Percentiles rank a stretch among this genome's conserved stretches.
phyloP scores from a whole-genome alignment of 2,888 invertebrate species.

The Sinelater perroti region DNA sequence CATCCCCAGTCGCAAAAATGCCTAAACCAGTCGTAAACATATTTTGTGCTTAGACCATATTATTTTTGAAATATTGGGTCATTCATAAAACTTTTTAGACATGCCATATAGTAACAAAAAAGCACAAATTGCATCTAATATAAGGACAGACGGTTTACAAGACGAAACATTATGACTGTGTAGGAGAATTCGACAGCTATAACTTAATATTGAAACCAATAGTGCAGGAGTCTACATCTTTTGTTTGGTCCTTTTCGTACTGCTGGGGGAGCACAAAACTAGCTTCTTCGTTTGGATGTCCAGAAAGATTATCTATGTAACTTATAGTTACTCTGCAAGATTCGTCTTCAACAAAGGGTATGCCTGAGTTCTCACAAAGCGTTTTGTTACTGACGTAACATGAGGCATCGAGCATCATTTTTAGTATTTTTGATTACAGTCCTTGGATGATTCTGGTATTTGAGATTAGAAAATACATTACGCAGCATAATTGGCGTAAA shows the following conservation, averaged over 20 bases:
- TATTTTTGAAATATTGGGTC: too few species aligned
- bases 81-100: too few species aligned
- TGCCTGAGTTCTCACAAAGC: background rate
- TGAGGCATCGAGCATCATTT: background rate
- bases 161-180: too few species aligned
- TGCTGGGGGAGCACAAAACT: background rate
- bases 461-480: background rate
- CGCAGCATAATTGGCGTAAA: background rate
- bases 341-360: background rate
- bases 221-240: too few species aligned
- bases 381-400: conserved; percentile 1
- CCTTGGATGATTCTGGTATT: background rate
- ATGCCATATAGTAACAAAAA: too few species aligned
- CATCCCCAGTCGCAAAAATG: too few species aligned
- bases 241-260: background rate
- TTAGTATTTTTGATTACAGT: background rate
- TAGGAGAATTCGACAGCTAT: too few species aligned
- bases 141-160: too few species aligned
- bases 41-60: too few species aligned
- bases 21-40: too few species aligned
- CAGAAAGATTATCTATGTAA: background rate
- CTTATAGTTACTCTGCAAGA: background rate
- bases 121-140: too few species aligned
- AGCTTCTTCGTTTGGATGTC: conserved; percentile 3
- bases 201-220: too few species aligned